Base-by-base conservation (phyloP, 2,113 vertebrate genomes). In the Phyllostomus discolor region DNA sequence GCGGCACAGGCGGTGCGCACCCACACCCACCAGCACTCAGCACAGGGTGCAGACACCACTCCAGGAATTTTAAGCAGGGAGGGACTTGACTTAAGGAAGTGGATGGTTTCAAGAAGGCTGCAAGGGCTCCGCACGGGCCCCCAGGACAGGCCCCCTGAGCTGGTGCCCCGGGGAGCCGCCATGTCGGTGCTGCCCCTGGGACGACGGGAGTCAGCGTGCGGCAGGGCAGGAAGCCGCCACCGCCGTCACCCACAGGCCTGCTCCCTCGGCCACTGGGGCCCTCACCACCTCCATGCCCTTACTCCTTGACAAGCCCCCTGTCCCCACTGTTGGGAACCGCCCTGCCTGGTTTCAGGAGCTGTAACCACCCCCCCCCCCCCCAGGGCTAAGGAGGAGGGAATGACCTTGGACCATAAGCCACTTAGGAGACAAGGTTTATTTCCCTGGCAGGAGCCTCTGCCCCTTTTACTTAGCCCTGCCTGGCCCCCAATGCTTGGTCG, bases 141-240 rank as follows among this genome's bases (percentile, higher is more conserved):
- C 52, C 43, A 43, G 92, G 67, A 69, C 31, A 0, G 12, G 91
- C 57, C 46, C 41, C 80, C 64, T 15, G 38, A 35, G 10, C 41
- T 20, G 28, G 50, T 0, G 1, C 31, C 22, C 20, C 12, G 0
- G 31, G 31, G n/a, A 38, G 48, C 10, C 1, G 54, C 33, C 20
- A 17, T n/a, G 20, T 6, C n/a, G 7, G 1, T n/a, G 88, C n/a
- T 10, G 24, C 79, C 35, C 1, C 12, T 0, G 14, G 38, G 35
- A 64, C 15, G 9, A 11, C 9, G 5, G 1, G 26, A 35, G 10
- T 8, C 8, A 2, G 33, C 5, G 6, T 1, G 28, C 48, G 9
- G 59, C 48, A 16, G 59, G 57, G 12, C 24, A 2, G 28, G 46
- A 22, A 15, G 41, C 72, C 20, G 15, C 33, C 10, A 1, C 4